These are phyloP conservation scores for Hemiprocne comata DNA, from an alignment of 2,113 vertebrate genomes.

Conservation along the genomic window DNA sequence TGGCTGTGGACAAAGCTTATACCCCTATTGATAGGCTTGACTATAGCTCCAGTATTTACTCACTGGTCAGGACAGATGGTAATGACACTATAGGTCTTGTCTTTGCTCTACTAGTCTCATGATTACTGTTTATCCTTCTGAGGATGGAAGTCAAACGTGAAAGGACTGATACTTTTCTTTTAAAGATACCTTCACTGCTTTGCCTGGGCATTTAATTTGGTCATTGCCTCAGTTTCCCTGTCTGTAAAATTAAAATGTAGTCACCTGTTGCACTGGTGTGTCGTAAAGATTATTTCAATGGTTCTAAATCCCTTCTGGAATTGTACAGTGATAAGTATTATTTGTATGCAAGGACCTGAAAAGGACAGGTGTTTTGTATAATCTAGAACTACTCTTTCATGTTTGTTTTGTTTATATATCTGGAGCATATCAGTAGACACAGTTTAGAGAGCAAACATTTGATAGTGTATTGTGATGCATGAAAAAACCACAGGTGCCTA, in stretches of 20 bases:
- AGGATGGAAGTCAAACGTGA: neutral
- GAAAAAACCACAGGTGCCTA: constrained; percentile 8
- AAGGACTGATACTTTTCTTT: neutral
- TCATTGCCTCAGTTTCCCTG: neutral
- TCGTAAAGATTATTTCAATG: neutral
- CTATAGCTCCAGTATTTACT: neutral
- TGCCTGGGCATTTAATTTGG: neutral
- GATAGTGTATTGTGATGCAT: neutral
- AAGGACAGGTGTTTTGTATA: neutral
- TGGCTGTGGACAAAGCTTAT: too few species aligned
- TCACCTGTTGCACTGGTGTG: neutral
- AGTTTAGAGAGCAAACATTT: constrained; percentile 53
- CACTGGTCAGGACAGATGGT: neutral
- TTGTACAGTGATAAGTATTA: neutral
- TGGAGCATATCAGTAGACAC: constrained; percentile 42
- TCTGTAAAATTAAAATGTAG: neutral
- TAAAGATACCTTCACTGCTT: neutral
- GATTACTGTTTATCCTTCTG: neutral
- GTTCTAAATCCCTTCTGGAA: neutral
- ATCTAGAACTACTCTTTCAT: neutral
- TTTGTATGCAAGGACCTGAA: neutral
- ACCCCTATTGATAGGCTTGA: neutral
- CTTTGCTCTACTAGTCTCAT: neutral
- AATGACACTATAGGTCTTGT: neutral
- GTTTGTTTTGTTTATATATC: constrained; percentile 33